Base-by-base conservation (phyloP, 2,888 invertebrate genomes). In the Parochlus steinenii region DNA sequence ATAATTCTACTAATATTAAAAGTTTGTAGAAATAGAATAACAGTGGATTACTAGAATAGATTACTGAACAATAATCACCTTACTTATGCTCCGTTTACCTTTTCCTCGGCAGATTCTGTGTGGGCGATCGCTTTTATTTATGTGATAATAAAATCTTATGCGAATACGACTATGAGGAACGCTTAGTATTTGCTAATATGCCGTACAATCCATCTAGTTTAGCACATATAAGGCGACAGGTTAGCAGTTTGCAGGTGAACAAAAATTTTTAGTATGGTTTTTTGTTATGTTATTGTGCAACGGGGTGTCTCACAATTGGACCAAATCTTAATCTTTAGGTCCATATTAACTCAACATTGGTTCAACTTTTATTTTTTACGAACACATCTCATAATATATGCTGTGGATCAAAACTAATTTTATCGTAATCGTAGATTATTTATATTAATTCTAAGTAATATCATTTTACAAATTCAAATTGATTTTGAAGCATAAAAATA, bases 141-240 rank as follows among this genome's bases (percentile, higher is more conserved):
- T 85, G 83, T 59, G 87, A 89, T 64, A 89, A 89, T 65, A 85
- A 86, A 66, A 87, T 90, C 48, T 71, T 90, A 30, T 90, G 89
- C 64, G 87, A 89, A 60, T 86, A 86, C 62, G 89, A 90, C 62
- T 89, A 89, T 59, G 87, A 89, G 53, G 89, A 89, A 59, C 62
- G 87, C 48, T 70, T 86, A 60, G 81, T 87, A 49, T 87, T 87
- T 55, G 85, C 86, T 33, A 83, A 79, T 56, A 79, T 85, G 76
- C 79, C 82, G 6, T 76, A 79, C 55, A 81, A 81, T 58, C 83
- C 85, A 20, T 79, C 77, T 51, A 82, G 82, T 45, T 65, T 86
- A 52, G 81, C 85, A 39, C 85, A 86, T 61, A 78, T 86, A 61
- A 70, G 79, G 63, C 71, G 79, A 62, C 79, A 79, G 70, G 79